A percentile compares a stretch with the other conserved stretches of the same genome.
These are phyloP conservation scores for Phyllotis vaccarum DNA, from an alignment of 2,797 vertebrate genomes.

Conservation along the genomic window DNA sequence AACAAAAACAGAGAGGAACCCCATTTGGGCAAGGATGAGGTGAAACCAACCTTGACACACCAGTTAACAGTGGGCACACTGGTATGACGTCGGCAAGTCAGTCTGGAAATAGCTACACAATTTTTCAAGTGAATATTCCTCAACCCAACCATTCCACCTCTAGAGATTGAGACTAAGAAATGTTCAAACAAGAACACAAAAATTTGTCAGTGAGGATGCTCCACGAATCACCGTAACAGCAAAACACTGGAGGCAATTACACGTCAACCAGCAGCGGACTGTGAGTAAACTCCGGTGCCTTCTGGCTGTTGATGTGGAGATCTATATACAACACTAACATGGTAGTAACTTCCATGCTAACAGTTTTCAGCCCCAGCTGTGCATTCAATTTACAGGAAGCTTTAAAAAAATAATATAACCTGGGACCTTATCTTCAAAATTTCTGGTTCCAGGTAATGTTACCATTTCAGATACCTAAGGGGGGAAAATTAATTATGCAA, in stretches of 20 bases:
- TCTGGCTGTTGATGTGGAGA: background rate
- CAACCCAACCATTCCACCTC: background rate
- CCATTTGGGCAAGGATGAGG: background rate
- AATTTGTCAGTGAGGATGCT: background rate
- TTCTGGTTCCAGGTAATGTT: background rate
- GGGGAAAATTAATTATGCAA: background rate
- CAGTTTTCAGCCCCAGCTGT: background rate
- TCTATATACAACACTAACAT: rapidly evolving
- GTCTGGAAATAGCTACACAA: background rate
- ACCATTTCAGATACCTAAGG: background rate
- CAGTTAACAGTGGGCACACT: rapidly evolving
- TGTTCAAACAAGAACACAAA: background rate
- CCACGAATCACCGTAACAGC: background rate
- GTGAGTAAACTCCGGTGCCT: background rate
- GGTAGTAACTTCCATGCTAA: background rate
- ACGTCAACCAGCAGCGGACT: background rate
- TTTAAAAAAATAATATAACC: background rate
- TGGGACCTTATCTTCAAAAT: background rate
- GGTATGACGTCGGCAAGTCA: background rate
- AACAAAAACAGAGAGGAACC: no score
- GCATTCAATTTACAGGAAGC: background rate
- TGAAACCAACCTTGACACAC: rapidly evolving
- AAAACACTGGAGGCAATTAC: background rate
- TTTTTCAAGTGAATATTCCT: background rate
- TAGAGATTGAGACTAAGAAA: conserved; percentile 34